Evolutionary conservation across 2,797 vertebrate genomes (phyloP).

Genomic region (Esox lucius): DNA sequence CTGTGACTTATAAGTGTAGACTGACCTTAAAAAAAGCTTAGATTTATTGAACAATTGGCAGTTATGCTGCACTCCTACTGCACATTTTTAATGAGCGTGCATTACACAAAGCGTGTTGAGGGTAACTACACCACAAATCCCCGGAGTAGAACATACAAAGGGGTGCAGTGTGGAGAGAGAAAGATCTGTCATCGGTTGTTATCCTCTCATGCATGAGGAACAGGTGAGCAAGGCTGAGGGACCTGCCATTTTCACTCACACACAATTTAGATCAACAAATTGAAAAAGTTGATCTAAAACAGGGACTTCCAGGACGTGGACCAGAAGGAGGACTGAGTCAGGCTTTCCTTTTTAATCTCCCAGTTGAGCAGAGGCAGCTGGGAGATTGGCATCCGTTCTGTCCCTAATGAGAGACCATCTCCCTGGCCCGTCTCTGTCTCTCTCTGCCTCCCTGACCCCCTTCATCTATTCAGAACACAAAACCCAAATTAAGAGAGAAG

Average conservation of each 20-base stretch:
- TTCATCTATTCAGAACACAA: constrained; percentile 18
- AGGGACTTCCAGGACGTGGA: constrained; percentile 1
- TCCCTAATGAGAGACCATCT: constrained; percentile 64
- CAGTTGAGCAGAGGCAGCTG: constrained; percentile 52
- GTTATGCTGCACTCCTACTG: neutral
- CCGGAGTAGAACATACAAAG: neutral
- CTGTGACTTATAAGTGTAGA: too few species aligned
- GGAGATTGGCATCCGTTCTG: constrained; percentile 59
- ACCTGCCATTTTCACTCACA: neutral
- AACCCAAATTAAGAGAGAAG: constrained; percentile 53
- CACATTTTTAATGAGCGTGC: neutral
- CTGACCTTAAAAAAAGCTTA: too few species aligned
- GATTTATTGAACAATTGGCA: too few species aligned
- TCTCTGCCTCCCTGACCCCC: constrained; percentile 28
- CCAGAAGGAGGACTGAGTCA: neutral
- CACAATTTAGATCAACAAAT: constrained; percentile 18
- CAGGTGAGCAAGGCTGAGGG: constrained; percentile 6
- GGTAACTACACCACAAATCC: neutral
- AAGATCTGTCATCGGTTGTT: neutral
- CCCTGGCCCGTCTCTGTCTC: constrained; percentile 63
- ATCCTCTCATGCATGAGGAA: neutral
- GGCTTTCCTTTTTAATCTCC: constrained; percentile 33
- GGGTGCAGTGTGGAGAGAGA: neutral
- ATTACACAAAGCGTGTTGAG: neutral
- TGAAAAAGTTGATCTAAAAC: constrained; percentile 29